Conservation (phyloP, 1,140 invertebrate genomes). For the Centruroides sculpturatus region DNA sequence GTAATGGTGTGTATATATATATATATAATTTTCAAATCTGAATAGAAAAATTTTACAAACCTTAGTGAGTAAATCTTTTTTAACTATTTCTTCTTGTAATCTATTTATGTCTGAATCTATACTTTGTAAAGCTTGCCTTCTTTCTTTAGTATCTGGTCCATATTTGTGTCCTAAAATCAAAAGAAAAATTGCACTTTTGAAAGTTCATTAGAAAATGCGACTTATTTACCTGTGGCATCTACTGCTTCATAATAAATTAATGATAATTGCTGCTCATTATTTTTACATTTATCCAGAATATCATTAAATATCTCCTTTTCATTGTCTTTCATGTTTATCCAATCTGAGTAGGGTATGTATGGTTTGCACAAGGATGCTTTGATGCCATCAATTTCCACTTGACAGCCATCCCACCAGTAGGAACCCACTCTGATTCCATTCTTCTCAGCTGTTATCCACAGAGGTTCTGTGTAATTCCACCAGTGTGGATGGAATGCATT, state of each 20-base stretch:
- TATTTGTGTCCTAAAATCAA: too few relatives aligned
- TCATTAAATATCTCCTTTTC: slow-evolving; percentile 12
- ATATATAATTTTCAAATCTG: too few relatives aligned
- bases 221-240: slow-evolving; percentile 7
- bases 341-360: background rate
- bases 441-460: slow-evolving; percentile 25
- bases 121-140: too few relatives aligned
- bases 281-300: background rate
- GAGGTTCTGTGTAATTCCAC: slow-evolving; percentile 26
- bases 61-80: too few relatives aligned
- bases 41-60: too few relatives aligned
- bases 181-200: too few relatives aligned
- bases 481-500: slow-evolving; percentile 20
- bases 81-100: too few relatives aligned
- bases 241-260: slow-evolving; percentile 12
- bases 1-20: too few relatives aligned
- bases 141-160: too few relatives aligned
- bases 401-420: slow-evolving; percentile 27
- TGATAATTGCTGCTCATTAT: slow-evolving; percentile 4
- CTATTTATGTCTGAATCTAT: too few relatives aligned
- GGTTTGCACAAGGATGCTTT: slow-evolving; percentile 20
- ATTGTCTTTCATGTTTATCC: background rate
- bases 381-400: slow-evolving; percentile 20
- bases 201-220: too few relatives aligned
- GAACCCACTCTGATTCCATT: slow-evolving; percentile 21